Evolutionary conservation across 53 echinoderm and acorn worm species (phyloP).

Genomic region (Antedon mediterranea): DNA sequence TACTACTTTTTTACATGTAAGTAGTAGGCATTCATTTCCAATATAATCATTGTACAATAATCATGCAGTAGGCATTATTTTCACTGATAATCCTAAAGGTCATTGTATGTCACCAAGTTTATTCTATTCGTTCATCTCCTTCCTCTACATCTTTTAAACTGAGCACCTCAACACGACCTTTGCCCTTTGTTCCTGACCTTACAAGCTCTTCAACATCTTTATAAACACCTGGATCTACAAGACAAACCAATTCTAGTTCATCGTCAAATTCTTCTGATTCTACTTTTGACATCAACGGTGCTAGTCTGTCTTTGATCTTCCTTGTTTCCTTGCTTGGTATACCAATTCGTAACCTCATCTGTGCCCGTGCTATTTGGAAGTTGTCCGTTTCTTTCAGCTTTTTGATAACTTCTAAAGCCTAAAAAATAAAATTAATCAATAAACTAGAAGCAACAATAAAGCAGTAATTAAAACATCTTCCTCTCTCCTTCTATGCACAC

Average conservation of each 20-base stretch:
- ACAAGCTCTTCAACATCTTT: conserved; percentile 84
- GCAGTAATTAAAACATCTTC: too few relatives aligned
- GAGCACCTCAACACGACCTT: conserved; percentile 78
- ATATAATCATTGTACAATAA: too few relatives aligned
- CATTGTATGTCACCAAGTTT: too few relatives aligned
- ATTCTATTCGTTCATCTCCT: conserved; percentile 90
- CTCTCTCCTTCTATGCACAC: too few relatives aligned
- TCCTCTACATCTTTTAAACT: conserved; percentile 96
- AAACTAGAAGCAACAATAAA: too few relatives aligned
- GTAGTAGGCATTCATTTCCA: too few relatives aligned
- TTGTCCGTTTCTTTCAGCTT: conserved; percentile 84
- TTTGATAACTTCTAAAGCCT: conserved; percentile 91
- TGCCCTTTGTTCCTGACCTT: conserved; percentile 53
- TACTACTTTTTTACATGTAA: too few relatives aligned
- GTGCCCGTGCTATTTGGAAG: conserved; percentile 81
- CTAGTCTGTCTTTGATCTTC: conserved; percentile 69
- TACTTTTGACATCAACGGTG: conserved; percentile 53
- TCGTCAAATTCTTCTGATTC: conserved; percentile 72
- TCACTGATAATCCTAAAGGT: too few relatives aligned
- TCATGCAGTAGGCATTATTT: too few relatives aligned
- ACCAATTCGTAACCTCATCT: conserved; percentile 74
- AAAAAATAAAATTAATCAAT: not conserved
- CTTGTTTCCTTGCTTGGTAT: conserved; percentile 87
- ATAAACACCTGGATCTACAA: conserved; percentile 89
- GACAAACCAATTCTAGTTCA: conserved; percentile 73